A percentile compares a stretch with the other conserved stretches of the same genome.
Evolutionary conservation across 2,113 vertebrate genomes (phyloP).

Genomic region (Columba livia): DNA sequence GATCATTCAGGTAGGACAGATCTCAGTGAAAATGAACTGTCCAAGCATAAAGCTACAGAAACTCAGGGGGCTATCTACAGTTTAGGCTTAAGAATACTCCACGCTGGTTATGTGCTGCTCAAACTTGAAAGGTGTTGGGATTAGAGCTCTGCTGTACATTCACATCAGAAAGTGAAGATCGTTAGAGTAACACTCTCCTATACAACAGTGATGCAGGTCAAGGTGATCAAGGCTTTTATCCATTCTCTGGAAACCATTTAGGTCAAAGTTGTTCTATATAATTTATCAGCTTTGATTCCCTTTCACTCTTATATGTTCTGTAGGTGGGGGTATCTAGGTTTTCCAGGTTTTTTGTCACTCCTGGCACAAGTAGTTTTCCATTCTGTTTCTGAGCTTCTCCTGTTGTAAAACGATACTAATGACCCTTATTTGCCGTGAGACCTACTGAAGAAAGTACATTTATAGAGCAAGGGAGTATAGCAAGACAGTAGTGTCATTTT

Average conservation of each 20-base stretch:
- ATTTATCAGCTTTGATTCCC: slow-evolving; percentile 30
- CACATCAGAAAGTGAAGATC: slow-evolving; percentile 38
- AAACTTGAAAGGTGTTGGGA: slow-evolving; percentile 44
- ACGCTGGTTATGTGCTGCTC: slow-evolving; percentile 13
- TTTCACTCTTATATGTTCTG: not conserved
- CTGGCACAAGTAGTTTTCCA: not conserved
- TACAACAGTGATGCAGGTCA: slow-evolving; percentile 35
- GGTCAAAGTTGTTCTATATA: slow-evolving; percentile 19
- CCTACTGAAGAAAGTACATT: not conserved
- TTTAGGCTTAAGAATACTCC: slow-evolving; percentile 30
- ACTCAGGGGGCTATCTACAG: not conserved
- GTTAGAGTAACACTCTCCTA: slow-evolving; percentile 1
- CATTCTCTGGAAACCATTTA: slow-evolving; percentile 24
- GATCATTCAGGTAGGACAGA: not conserved
- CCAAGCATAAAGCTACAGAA: not conserved
- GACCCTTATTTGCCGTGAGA: not conserved
- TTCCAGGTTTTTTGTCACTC: not conserved
- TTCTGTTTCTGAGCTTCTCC: not conserved
- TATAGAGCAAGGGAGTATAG: not conserved
- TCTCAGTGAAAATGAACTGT: not conserved
- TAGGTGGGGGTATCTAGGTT: not conserved
- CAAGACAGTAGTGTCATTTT: not conserved
- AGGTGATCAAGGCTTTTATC: slow-evolving; percentile 39
- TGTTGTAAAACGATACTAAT: not conserved
- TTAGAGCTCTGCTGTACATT: slow-evolving; percentile 38